Conservation (phyloP, 2,888 invertebrate species). For the Hedychridium roseum region DNA sequence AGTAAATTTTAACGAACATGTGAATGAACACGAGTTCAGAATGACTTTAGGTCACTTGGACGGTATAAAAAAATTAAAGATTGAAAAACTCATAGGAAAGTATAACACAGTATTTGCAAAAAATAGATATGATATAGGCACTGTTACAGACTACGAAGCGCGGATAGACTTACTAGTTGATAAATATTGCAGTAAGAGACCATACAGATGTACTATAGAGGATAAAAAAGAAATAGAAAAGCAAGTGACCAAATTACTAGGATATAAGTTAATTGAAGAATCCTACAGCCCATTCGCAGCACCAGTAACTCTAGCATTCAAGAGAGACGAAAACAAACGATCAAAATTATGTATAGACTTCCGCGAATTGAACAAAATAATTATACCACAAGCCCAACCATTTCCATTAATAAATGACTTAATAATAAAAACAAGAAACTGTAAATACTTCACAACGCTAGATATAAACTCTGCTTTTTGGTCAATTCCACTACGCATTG, state of each 20-base stretch:
- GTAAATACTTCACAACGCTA: slow-evolving; percentile 1
- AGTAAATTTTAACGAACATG: slow-evolving; percentile 29
- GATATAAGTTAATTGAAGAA: slow-evolving; percentile 23
- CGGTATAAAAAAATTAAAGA: slow-evolving; percentile 13
- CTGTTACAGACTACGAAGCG: slow-evolving; percentile 30
- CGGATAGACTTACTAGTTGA: slow-evolving; percentile 14
- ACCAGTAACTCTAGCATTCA: slow-evolving; percentile 1
- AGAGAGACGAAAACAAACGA: slow-evolving; percentile 12
- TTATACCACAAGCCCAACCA: slow-evolving; percentile 3
- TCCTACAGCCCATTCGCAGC: slow-evolving; percentile 28
- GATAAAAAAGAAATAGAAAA: slow-evolving; percentile 17
- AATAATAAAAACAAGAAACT: slow-evolving; percentile 9
- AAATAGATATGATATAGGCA: slow-evolving; percentile 33
- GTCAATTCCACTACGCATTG: slow-evolving; percentile 15
- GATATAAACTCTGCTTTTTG: slow-evolving; percentile 20
- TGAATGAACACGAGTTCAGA: slow-evolving; percentile 21
- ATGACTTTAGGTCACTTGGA: slow-evolving; percentile 22
- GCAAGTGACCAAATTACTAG: slow-evolving; percentile 11
- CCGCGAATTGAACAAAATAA: slow-evolving; percentile 3
- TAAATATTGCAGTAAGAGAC: slow-evolving; percentile 19
- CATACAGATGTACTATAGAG: slow-evolving; percentile 11
- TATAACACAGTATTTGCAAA: slow-evolving; percentile 27
- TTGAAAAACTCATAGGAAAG: slow-evolving; percentile 23
- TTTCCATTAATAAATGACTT: slow-evolving; percentile 2
- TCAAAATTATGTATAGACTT: slow-evolving; percentile 30